Evolutionary conservation across 1,140 invertebrate genomes (phyloP).

Genomic region (Cydia fagiglandana): DNA sequence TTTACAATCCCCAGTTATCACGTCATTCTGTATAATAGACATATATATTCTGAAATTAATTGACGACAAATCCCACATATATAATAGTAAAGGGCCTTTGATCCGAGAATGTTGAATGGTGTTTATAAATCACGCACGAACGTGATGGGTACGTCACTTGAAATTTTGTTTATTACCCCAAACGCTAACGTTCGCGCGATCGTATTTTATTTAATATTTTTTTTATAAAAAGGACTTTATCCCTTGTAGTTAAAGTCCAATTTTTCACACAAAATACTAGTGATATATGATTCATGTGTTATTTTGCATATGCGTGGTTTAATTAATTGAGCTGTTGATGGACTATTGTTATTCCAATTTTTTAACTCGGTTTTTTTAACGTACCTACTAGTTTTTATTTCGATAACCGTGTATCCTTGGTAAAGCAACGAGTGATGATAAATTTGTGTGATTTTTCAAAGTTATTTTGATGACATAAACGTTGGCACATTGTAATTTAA

Average conservation of each 20-base stretch:
- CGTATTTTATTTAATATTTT: neutral
- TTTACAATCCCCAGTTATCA: neutral
- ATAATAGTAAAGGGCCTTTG: neutral
- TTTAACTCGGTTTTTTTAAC: neutral
- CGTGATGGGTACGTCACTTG: neutral
- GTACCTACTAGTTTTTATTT: neutral
- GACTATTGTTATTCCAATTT: neutral
- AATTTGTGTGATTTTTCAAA: neutral
- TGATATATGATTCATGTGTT: neutral
- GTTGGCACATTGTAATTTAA: neutral
- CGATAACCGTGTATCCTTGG: neutral
- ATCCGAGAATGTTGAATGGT: neutral
- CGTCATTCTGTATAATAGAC: neutral
- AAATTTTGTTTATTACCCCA: conserved; percentile 9
- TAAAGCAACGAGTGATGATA: neutral
- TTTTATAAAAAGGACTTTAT: neutral
- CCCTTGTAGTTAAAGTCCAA: neutral
- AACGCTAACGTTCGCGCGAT: neutral
- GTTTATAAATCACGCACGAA: neutral
- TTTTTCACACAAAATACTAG: neutral
- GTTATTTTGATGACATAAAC: neutral
- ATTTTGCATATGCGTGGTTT: neutral
- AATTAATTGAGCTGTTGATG: neutral
- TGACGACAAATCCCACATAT: neutral
- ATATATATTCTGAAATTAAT: neutral